phyloP scores from a whole-genome alignment of 2,113 vertebrate species.

The Pomatorhinus ruficollis region DNA sequence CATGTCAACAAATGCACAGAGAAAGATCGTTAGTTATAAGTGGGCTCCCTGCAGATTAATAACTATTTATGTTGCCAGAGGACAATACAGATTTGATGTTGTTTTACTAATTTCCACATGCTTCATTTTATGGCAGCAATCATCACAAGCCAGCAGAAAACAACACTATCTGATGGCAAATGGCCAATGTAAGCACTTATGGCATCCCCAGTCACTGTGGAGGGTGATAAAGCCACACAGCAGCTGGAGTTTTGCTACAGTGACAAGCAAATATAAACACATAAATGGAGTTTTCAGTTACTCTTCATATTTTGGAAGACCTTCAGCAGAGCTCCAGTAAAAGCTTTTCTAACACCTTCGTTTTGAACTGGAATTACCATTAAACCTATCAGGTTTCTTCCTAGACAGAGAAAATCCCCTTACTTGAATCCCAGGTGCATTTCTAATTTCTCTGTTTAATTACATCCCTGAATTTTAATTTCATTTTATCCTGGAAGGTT shows the following conservation, averaged over 20 bases:
- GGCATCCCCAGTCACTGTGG: background rate
- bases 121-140: background rate
- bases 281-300: background rate
- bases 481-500: background rate
- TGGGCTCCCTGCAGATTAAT: background rate
- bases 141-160: background rate
- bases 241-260: conserved; percentile 18
- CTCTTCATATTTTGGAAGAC: background rate
- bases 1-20: background rate
- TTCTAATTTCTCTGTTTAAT: conserved; percentile 38
- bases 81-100: background rate
- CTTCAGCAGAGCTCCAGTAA: background rate
- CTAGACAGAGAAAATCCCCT: conserved; percentile 3
- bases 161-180: conserved; percentile 23
- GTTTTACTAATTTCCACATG: conserved; percentile 18
- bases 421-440: background rate
- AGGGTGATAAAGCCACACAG: background rate
- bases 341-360: conserved; percentile 5
- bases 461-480: background rate
- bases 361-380: conserved; percentile 50
- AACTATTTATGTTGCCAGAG: background rate
- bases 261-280: conserved; percentile 9
- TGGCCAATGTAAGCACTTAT: background rate
- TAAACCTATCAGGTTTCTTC: conserved; percentile 30
- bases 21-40: background rate